Percentiles rank a stretch among this genome's conserved stretches.
These are phyloP conservation scores for Leptinotarsa haldemani DNA, from an alignment of 2,888 invertebrate species.

Conservation along the genomic window DNA sequence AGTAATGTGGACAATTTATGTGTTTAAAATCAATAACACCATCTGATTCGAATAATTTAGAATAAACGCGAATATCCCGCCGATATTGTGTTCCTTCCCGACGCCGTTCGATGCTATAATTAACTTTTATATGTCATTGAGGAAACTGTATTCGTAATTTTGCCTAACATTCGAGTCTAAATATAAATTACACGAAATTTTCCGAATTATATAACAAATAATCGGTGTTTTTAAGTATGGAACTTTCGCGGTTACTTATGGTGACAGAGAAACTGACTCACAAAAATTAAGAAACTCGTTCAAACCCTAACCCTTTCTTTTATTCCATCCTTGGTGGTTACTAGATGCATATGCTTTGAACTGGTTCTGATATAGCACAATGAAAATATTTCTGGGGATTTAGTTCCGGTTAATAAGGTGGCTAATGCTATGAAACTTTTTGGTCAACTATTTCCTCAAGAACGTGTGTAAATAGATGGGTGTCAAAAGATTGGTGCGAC, in stretches of 20 bases:
- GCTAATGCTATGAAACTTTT: too few relatives aligned
- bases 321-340: too few relatives aligned
- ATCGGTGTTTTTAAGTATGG: background rate
- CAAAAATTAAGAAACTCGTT: background rate
- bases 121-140: conserved; percentile 54
- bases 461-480: too few relatives aligned
- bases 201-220: conserved; percentile 39
- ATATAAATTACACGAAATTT: conserved; percentile 41
- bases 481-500: too few relatives aligned
- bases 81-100: conserved; percentile 21
- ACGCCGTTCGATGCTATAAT: conserved; percentile 43
- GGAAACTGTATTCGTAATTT: conserved; percentile 53
- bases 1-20: background rate
- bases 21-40: background rate
- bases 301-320: too few relatives aligned
- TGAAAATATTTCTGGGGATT: too few relatives aligned
- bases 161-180: conserved; percentile 38
- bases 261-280: background rate
- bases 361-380: too few relatives aligned
- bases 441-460: too few relatives aligned
- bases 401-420: too few relatives aligned
- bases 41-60: conserved; percentile 2
- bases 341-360: too few relatives aligned
- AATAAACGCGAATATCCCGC: conserved; percentile 10
- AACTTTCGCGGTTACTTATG: too few relatives aligned